Evolutionary conservation across 2,797 vertebrate species (phyloP).

Genomic region (Telmatherina bonti): DNA sequence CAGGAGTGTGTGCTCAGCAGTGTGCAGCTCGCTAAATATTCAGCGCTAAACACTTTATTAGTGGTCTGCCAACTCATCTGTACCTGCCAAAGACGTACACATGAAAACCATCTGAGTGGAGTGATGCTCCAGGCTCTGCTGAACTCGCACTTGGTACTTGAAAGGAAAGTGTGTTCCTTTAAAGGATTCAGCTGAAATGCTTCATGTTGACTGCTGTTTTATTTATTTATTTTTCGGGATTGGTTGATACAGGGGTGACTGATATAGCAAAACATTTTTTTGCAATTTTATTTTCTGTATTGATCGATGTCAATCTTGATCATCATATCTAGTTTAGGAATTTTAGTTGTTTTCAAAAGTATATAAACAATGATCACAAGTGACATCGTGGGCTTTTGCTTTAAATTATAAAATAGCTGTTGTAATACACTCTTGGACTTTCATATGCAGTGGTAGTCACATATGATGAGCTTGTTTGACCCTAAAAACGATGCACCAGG

Average conservation of each 20-base stretch:
- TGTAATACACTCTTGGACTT: no score
- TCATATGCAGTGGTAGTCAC: no score
- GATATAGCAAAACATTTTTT: no score
- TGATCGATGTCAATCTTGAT: no score
- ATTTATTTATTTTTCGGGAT: neutral
- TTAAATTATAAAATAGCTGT: no score
- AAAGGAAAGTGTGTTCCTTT: slow-evolving; percentile 27
- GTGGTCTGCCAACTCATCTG: slow-evolving; percentile 57
- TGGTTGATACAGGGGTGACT: neutral
- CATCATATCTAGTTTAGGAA: no score
- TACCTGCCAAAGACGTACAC: slow-evolving; percentile 46
- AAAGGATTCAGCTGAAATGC: slow-evolving; percentile 16
- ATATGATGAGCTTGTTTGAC: no score
- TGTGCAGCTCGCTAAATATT: slow-evolving; percentile 64
- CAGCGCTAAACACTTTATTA: slow-evolving; percentile 64
- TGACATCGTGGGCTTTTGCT: no score
- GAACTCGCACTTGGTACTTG: slow-evolving; percentile 46
- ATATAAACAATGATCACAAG: no score
- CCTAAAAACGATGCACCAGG: no score
- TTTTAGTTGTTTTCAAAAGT: no score
- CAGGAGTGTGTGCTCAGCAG: slow-evolving; percentile 61
- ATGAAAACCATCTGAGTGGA: slow-evolving; percentile 31
- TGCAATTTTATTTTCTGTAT: no score
- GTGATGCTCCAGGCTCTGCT: slow-evolving; percentile 46
- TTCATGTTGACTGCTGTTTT: slow-evolving; percentile 5